Conservation (phyloP, 2,888 invertebrate species). For the Endotricha flammealis region DNA sequence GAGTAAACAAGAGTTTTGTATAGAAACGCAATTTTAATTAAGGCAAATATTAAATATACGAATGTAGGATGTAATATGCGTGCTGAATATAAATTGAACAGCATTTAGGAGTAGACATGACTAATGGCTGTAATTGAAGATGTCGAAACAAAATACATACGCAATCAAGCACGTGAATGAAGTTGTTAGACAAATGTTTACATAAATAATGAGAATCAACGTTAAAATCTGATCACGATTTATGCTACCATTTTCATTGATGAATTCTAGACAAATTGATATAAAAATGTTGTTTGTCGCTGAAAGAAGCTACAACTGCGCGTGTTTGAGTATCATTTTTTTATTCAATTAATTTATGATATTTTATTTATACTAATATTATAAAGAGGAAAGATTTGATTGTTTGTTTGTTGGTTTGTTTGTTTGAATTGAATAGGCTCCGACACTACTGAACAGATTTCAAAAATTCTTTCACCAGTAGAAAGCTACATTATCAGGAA, state of each 20-base stretch:
- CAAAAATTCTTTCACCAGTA: too few species aligned
- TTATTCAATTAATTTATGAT: too few species aligned
- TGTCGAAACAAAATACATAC: conserved; percentile 31
- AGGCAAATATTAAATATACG: conserved; percentile 42
- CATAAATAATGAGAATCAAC: conserved; percentile 6
- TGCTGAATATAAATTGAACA: conserved; percentile 36
- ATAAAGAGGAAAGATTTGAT: too few species aligned
- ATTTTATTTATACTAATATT: too few species aligned
- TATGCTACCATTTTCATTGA: conserved; percentile 6
- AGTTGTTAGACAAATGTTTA: conserved; percentile 1
- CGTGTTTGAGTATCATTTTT: too few species aligned
- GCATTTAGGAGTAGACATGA: conserved; percentile 24
- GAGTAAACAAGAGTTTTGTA: conserved; percentile 47
- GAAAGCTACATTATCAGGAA: too few species aligned
- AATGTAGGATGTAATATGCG: conserved; percentile 20
- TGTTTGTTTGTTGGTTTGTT: too few species aligned
- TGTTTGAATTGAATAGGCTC: too few species aligned
- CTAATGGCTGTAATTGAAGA: conserved; percentile 35
- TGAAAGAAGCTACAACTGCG: too few species aligned
- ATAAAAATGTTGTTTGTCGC: neutral
- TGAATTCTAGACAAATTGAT: neutral
- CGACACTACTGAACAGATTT: too few species aligned
- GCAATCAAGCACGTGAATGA: conserved; percentile 33
- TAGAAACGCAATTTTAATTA: conserved; percentile 50
- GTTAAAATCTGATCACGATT: conserved; percentile 15